A percentile compares a stretch with the other conserved stretches of the same genome.
Evolutionary conservation across 2,797 vertebrate species (phyloP).

Genomic region (Clarias fuscus): DNA sequence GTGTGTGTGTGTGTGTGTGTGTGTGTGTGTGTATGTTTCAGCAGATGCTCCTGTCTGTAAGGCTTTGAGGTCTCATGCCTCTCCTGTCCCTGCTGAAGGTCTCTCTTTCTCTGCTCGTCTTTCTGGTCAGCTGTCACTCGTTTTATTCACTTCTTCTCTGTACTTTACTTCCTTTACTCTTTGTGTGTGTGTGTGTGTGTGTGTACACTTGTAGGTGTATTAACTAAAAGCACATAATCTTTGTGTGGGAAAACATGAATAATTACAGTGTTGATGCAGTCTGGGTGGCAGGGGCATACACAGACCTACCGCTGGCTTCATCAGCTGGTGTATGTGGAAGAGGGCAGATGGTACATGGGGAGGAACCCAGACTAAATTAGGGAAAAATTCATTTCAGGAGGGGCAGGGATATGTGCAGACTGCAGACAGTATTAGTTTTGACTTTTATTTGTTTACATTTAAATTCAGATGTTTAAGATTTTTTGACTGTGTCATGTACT

Average conservation of each 20-base stretch:
- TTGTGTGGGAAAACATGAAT: neutral
- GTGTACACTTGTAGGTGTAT: neutral
- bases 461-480: neutral
- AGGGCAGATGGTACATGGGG: neutral
- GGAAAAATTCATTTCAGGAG: no score
- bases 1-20: constrained; percentile 52
- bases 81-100: constrained; percentile 79
- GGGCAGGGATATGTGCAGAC: no score
- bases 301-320: neutral
- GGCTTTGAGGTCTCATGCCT: constrained; percentile 78
- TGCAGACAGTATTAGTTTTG: neutral
- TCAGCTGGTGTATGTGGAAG: neutral
- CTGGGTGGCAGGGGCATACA: neutral
- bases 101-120: constrained; percentile 86
- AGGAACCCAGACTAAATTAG: neutral
- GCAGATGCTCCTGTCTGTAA: constrained; percentile 67
- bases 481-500: neutral
- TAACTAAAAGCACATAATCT: neutral
- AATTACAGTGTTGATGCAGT: neutral
- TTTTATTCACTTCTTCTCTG: constrained; percentile 3
- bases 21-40: constrained; percentile 79
- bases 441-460: neutral
- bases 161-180: neutral
- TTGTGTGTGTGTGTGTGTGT: constrained; percentile 9
- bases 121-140: constrained; percentile 76